Base-by-base conservation (phyloP, 2,113 vertebrate species). In the Lota lota region DNA sequence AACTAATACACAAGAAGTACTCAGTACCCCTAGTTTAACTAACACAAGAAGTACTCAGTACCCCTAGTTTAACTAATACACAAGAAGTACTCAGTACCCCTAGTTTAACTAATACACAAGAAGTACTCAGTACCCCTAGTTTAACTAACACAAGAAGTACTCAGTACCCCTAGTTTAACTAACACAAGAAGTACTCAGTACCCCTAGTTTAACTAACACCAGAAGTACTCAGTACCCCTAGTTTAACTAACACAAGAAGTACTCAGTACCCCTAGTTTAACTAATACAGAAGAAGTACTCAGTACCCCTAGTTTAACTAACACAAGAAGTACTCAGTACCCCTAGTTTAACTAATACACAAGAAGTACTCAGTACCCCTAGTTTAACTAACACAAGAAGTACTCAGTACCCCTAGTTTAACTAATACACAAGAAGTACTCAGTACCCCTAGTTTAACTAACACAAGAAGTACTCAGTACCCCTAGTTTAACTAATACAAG, bases 391-490 rank as follows among this genome's bases (percentile, higher is more conserved):
- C 6, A 53, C 51, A 14, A 2, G 51, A 17, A 53, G 51, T 53
- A 53, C 12, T 53, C 40, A 50, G n/a, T n/a, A 33, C 28, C 28
- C 28, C 4, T 33, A 33, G 28, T 33, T 33, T 5, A 6, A 33
- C 28, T 33, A 33, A 33, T 33, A 33, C 28, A 33, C 28, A 33
- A 33, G 28, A 1, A 33, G 28, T 33, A 33, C 28, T 28, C 5
- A 28, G 3, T 28, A 28, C 1, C 21, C 69, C 17, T 53, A 53
- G 28, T 33, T 33, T 6, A 15, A 10, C 17, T 8, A 53, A 5
- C 1, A 53, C 6, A 93, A 86, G 75, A 93, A 91, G 79, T 91
- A 93, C 83, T 91, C 88, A 79, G 92, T n/a, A n/a, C n/a, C n/a
- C n/a, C n/a, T n/a, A n/a, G n/a, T n/a, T n/a, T n/a, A n/a, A n/a